Evolutionary conservation across 2,113 vertebrate genomes (phyloP), one percentile per base, ranked within the genome.

Genomic region (Mustela nigripes): DNA sequence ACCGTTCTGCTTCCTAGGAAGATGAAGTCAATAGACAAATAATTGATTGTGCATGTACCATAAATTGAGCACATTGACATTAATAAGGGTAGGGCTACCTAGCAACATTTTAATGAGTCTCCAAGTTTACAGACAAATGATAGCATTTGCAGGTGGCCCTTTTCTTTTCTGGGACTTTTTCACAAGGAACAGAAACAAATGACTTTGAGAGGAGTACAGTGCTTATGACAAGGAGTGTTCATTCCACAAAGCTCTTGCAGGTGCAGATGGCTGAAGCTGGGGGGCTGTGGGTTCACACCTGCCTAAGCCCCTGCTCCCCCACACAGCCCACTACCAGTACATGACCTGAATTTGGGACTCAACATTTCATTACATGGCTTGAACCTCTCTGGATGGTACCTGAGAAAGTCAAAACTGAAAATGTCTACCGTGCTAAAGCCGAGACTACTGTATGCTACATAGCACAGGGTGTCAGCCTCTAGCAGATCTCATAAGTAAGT

Each of bases 401-500:
- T 73, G 19, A 67, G 45, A 56, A 53, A 83, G 18, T 80, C 22
- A 81, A 69, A 76, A 12, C 56, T 67, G 50, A 33, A 28, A 42
- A 39, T 3, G 39, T 26, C 42, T 76, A n/a, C 28, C 2, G 4
- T 16, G 58, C 21, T 63, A 21, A 92, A 60, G 42, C 18, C 31
- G 56, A 73, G 48, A 10, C 19, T 74, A 28, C 10, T 14, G 4
- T 6, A 11, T 1, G 4, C 42, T 5, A 39, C 5, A 11, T 8
- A 42, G 53, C 16, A 26, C 0, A 16, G 58, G 9, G 18, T 1
- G 3, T 4, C 6, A 9, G 33, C 18, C 15, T n/a, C 65, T 62
- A 7, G 10, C 1, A 0, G 1, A 8, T 0, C 60, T 71, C 36
- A 0, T 60, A 39, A 67, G n/a, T 14, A 56, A 56, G 7, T 56